Evolutionary conservation across 2,113 vertebrate genomes (phyloP), one percentile per base, ranked within the genome.

Genomic region (Chloropsis cyanopogon): DNA sequence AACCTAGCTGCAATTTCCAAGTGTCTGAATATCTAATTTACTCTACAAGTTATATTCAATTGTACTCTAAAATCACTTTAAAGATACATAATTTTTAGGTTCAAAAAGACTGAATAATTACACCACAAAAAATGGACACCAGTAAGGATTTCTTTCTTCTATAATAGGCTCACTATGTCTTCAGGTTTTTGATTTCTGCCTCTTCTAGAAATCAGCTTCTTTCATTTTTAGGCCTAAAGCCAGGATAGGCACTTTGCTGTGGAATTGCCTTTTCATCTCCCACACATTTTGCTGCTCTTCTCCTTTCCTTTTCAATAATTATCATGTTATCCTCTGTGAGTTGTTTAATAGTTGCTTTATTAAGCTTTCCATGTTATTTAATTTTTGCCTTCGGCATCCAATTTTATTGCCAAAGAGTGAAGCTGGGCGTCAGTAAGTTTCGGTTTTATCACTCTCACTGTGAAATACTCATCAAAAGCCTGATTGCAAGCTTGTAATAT

Each of bases 311-410:
- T 92, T 92, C 82, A 83, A 23, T 93, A 93, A 96, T 86, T 94
- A 96, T 46, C 47, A 66, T 41, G 82, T 82, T 88, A 97, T 46
- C 72, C 75, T 92, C 78, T 59, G n/a, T n/a, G 37, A 53, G 26
- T 64, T 76, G 47, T 75, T 97, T 95, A 96, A 95, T 61, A 92
- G 31, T 63, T 93, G 52, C 64, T 81, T 90, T 88, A 94, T 95
- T 81, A 96, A 90, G 89, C 59, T 77, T 92, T 95, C 76, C n/a
- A 94, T 95, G 92, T 91, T 88, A 89, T 84, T 97, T 92, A 92
- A 94, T 96, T 91, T 96, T 96, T 93, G 87, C 96, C 89, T 90
- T 86, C 0, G 5, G 96, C 93, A 94, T 80, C 80, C 81, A 89
- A 23, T 96, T 94, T 97, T 91, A 97, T 79, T 92, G 90, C 93